Conservation (phyloP, 1,140 invertebrate genomes). For the Atta texana region DNA sequence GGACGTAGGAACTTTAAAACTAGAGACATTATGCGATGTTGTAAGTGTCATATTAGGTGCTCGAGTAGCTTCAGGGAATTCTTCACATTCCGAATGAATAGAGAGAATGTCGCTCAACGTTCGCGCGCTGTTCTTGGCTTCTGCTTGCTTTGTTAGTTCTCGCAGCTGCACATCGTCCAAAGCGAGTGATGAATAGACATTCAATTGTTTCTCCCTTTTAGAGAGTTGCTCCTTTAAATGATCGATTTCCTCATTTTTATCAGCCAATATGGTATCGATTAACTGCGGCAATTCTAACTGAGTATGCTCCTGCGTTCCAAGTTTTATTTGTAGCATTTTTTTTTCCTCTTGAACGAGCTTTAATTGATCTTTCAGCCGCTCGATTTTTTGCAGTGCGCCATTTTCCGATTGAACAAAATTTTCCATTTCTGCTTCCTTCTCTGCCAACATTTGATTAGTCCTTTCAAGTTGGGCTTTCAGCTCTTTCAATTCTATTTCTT, state of each 20-base stretch:
- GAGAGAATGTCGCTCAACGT: slow-evolving; percentile 91
- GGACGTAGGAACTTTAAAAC: slow-evolving; percentile 70
- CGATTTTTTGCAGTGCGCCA: slow-evolving; percentile 84
- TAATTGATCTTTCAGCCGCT: slow-evolving; percentile 86
- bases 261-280: slow-evolving; percentile 88
- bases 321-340: slow-evolving; percentile 83
- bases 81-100: slow-evolving; percentile 89
- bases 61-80: slow-evolving; percentile 83
- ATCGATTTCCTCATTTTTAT: slow-evolving; percentile 90
- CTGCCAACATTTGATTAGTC: slow-evolving; percentile 83
- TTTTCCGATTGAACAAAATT: slow-evolving; percentile 85
- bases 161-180: slow-evolving; percentile 86
- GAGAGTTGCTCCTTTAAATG: slow-evolving; percentile 87
- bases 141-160: slow-evolving; percentile 83
- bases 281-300: slow-evolving; percentile 86
- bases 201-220: slow-evolving; percentile 86
- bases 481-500: slow-evolving; percentile 83
- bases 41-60: slow-evolving; percentile 67
- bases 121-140: slow-evolving; percentile 87
- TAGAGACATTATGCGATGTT: slow-evolving; percentile 76
- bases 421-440: slow-evolving; percentile 87
- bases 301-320: slow-evolving; percentile 79
- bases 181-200: slow-evolving; percentile 85
- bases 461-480: slow-evolving; percentile 84
- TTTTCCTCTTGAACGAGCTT: slow-evolving; percentile 87